Evolutionary conservation across 2,113 vertebrate species (phyloP).

Genomic region (Sceloporus tristichus): DNA sequence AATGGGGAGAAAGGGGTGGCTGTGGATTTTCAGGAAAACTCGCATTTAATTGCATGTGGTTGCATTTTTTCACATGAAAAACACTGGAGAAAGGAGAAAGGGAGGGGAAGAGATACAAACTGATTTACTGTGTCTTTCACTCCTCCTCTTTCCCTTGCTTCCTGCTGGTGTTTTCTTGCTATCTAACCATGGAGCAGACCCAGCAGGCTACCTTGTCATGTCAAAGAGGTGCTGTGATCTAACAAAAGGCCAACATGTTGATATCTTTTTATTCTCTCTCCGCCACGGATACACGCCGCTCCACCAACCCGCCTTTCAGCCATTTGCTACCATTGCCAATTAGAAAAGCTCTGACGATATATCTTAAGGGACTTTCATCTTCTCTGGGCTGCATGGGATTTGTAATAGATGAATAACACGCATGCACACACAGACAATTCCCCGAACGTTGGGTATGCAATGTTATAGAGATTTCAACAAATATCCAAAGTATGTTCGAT

Average conservation of each 20-base stretch:
- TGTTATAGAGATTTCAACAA: too few species aligned
- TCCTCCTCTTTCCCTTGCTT: slow-evolving; percentile 42
- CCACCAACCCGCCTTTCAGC: neutral
- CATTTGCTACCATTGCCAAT: neutral
- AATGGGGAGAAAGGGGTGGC: neutral
- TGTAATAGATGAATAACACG: neutral
- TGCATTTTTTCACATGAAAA: slow-evolving; percentile 51
- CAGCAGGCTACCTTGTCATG: slow-evolving; percentile 78
- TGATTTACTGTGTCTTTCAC: slow-evolving; percentile 51
- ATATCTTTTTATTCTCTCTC: slow-evolving; percentile 79
- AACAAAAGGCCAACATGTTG: slow-evolving; percentile 77
- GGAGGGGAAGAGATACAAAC: slow-evolving; percentile 45
- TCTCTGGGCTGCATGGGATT: neutral
- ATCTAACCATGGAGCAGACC: slow-evolving; percentile 67
- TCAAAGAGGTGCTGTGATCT: slow-evolving; percentile 77
- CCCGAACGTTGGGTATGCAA: neutral
- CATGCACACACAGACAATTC: neutral
- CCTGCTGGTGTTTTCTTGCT: slow-evolving; percentile 58
- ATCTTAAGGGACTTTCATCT: rapidly evolving
- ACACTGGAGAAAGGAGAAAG: slow-evolving; percentile 41
- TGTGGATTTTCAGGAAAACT: neutral
- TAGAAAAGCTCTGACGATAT: slow-evolving; percentile 11
- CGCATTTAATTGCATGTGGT: slow-evolving; percentile 26
- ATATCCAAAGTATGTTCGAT: neutral
- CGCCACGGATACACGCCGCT: slow-evolving; percentile 55